These are phyloP conservation scores for Xiphophorus birchmanni DNA, from an alignment of 2,797 vertebrate species.

Conservation along the genomic window DNA sequence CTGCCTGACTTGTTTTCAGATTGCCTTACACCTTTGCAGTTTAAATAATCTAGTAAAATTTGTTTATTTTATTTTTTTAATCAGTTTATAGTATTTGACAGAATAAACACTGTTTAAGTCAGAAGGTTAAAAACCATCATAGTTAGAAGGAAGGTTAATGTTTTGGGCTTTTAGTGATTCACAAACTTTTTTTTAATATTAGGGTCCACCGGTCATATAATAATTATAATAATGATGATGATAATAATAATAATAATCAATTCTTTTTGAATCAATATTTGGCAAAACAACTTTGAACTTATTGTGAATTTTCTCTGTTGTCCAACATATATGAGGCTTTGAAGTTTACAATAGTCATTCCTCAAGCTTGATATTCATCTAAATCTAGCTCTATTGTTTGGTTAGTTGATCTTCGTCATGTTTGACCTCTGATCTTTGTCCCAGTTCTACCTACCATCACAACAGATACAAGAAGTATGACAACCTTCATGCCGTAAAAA, in stretches of 20 bases:
- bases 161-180: not conserved
- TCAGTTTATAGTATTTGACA: not conserved
- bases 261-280: not conserved
- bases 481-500: not conserved
- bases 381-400: not conserved
- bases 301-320: not conserved
- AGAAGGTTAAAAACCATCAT: not conserved
- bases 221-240: not conserved
- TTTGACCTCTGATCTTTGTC: not conserved
- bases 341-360: not conserved
- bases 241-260: not conserved
- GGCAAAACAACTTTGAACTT: not conserved
- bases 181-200: not conserved
- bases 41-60: not conserved
- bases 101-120: not conserved
- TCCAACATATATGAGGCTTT: not conserved
- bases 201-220: not conserved
- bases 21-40: not conserved
- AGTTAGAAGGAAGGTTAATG: not conserved
- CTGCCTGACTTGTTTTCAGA: too few species aligned
- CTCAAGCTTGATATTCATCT: not conserved
- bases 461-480: not conserved
- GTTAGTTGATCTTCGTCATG: not conserved
- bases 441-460: not conserved
- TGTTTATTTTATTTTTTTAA: not conserved